phyloP scores from a whole-genome alignment of 2,113 vertebrate species.

The Hippocampus barbouri region DNA sequence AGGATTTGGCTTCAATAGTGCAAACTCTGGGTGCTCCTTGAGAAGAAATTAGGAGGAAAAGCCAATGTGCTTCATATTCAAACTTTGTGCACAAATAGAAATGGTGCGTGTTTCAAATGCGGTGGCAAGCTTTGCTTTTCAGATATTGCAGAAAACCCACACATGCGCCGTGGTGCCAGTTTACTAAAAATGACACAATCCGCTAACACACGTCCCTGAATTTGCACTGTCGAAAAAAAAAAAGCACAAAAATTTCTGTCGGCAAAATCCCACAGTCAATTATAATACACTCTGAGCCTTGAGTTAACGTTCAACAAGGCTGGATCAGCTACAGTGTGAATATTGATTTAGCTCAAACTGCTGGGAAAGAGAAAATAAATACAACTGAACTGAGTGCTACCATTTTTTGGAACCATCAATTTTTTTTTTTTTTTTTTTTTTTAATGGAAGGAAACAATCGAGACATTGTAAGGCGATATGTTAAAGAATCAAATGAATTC shows the following conservation, averaged over 20 bases:
- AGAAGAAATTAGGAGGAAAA: slow-evolving; percentile 31
- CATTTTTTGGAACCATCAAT: slow-evolving; percentile 60
- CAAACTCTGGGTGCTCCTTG: slow-evolving; percentile 57
- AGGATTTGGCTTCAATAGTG: slow-evolving; percentile 51
- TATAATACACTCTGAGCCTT: slow-evolving; percentile 22
- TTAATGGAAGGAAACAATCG: slow-evolving; percentile 53
- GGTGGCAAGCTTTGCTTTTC: slow-evolving; percentile 32
- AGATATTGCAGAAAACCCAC: slow-evolving; percentile 42
- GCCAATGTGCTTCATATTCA: slow-evolving; percentile 43
- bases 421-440: slow-evolving; percentile 54
- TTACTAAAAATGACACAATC: slow-evolving; percentile 45
- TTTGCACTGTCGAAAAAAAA: slow-evolving; percentile 51
- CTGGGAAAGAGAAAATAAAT: slow-evolving; percentile 41
- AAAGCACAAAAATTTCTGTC: slow-evolving; percentile 26
- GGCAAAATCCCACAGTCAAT: slow-evolving; percentile 27
- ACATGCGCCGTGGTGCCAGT: slow-evolving; percentile 48
- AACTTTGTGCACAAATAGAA: slow-evolving; percentile 34
- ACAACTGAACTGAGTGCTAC: slow-evolving; percentile 52
- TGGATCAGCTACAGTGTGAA: slow-evolving; percentile 23
- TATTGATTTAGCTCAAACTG: slow-evolving; percentile 18
- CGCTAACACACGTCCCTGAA: slow-evolving; percentile 47
- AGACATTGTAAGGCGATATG: slow-evolving; percentile 46
- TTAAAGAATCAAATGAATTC: slow-evolving; percentile 5
- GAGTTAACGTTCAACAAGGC: slow-evolving; percentile 29
- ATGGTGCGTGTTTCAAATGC: slow-evolving; percentile 31